Evolutionary conservation across 1,140 invertebrate species (phyloP), one percentile per base, ranked within the genome.

Genomic region (Pseudomyrmex sp.): DNA sequence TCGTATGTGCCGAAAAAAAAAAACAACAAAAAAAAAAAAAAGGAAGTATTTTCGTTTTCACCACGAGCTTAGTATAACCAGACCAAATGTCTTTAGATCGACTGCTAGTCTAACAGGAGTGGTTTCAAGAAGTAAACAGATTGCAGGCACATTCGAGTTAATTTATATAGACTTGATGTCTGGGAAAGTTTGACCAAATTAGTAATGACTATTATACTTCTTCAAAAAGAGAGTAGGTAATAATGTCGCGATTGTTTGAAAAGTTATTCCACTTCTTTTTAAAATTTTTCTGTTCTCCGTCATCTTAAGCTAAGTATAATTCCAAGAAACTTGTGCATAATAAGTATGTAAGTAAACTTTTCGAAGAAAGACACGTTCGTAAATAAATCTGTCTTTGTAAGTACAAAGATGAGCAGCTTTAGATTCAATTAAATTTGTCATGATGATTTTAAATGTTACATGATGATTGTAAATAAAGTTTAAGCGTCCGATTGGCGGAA

Each of bases 111-210:
- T 91, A 93, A 93, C 90, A 94, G 91, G 92, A 93, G 91, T 93
- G 91, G 90, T 93, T 91, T 92, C 88, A 93, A 93, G 89, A 93
- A 92, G 91, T 93, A 93, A 93, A 94, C 90, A 93, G 89, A 93
- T 92, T 93, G 92, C 93, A 94, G 92, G 93, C 93, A 94, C 93
- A 93, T 93, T 93, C 92, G 92, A 93, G 91, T 94, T 94, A 93
- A 93, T 94, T 91, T 89, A 93, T 85, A 90, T 85, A 90, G 85
- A 89, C 91, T 90, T 90, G 87, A 73, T 88, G 82, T 91, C 77
- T 89, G 82, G 69, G 89, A 89, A 92, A 88, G 76, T 90, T 77
- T 83, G 76, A 77, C 86, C 89, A 89, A 88, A 84, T 89, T 87
- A 90, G 85, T 89, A 90, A 82, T 90, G 87, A 88, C 87, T 84